Conservation (phyloP, 2,113 vertebrate genomes). For the mouse (Mus musculus) region DNA sequence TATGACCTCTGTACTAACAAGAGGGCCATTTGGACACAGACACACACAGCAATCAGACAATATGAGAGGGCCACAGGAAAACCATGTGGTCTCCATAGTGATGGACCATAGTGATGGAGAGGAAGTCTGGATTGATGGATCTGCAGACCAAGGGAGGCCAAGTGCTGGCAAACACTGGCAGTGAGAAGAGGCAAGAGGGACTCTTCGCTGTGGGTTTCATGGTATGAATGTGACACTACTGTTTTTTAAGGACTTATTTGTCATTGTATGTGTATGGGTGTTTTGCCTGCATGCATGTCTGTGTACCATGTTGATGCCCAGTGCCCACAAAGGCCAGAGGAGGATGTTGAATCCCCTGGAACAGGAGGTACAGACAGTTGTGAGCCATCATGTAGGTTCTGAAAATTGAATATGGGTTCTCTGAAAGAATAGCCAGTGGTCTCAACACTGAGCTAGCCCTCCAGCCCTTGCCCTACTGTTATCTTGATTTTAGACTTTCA, state of each 20-base stretch:
- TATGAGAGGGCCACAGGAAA: not conserved
- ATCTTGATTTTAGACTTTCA: not conserved
- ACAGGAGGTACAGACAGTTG: not conserved
- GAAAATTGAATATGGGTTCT: not conserved
- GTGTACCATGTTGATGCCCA: not conserved
- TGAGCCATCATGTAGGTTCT: not conserved
- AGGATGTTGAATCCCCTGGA: not conserved
- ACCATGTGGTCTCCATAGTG: not conserved
- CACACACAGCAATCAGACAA: too few species aligned
- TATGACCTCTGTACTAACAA: not conserved
- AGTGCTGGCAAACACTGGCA: rapidly evolving
- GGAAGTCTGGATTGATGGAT: rapidly evolving
- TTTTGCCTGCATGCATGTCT: not conserved
- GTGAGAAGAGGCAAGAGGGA: not conserved
- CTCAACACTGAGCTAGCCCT: not conserved
- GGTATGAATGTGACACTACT: not conserved
- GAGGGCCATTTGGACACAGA: not conserved
- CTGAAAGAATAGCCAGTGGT: not conserved
- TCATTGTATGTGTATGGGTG: too few species aligned
- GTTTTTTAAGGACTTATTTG: not conserved
- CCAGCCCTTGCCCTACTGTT: not conserved
- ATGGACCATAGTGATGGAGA: not conserved
- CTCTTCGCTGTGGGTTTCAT: not conserved
- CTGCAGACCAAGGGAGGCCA: rapidly evolving
- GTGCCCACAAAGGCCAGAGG: not conserved